Percentiles rank a stretch among this genome's conserved stretches.
These are phyloP conservation scores for Marcusenius ussheri DNA, from an alignment of 2,113 vertebrate genomes.

Conservation along the genomic window DNA sequence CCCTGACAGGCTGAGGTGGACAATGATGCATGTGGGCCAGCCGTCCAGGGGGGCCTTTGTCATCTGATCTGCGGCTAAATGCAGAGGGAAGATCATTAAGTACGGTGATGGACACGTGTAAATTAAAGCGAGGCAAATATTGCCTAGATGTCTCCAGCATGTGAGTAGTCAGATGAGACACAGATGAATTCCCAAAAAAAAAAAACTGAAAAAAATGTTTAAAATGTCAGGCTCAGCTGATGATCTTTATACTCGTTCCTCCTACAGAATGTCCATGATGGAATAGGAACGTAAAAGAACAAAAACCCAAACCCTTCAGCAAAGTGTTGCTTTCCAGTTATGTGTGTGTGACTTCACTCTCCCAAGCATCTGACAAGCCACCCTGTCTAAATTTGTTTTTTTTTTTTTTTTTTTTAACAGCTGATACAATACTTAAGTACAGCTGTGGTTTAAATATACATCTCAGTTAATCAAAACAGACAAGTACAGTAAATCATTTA, in stretches of 20 bases:
- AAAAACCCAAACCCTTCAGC: background rate
- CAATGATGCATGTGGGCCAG: background rate
- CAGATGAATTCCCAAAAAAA: background rate
- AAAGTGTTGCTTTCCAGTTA: conserved; percentile 38
- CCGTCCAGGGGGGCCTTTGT: background rate
- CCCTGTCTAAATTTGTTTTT: background rate
- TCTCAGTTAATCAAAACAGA: conserved; percentile 45
- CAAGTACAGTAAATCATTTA: conserved; percentile 47
- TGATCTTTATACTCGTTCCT: background rate
- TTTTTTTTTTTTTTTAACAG: background rate
- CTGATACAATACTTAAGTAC: conserved; percentile 1
- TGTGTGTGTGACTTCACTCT: conserved; percentile 15
- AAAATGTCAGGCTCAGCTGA: background rate
- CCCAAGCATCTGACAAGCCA: background rate
- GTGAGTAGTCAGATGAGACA: conserved; percentile 46
- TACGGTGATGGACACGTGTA: conserved; percentile 39
- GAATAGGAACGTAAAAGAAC: background rate
- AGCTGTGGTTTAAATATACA: conserved; percentile 39
- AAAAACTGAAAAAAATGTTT: background rate
- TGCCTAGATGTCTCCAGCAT: conserved; percentile 75
- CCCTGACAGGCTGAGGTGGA: background rate
- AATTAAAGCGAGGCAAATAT: conserved; percentile 67
- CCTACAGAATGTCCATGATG: background rate
- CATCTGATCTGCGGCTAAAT: conserved; percentile 32
- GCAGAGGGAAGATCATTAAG: conserved; percentile 18